Base-by-base conservation (phyloP, 2,888 invertebrate genomes). In the Drosophila neutralis region DNA sequence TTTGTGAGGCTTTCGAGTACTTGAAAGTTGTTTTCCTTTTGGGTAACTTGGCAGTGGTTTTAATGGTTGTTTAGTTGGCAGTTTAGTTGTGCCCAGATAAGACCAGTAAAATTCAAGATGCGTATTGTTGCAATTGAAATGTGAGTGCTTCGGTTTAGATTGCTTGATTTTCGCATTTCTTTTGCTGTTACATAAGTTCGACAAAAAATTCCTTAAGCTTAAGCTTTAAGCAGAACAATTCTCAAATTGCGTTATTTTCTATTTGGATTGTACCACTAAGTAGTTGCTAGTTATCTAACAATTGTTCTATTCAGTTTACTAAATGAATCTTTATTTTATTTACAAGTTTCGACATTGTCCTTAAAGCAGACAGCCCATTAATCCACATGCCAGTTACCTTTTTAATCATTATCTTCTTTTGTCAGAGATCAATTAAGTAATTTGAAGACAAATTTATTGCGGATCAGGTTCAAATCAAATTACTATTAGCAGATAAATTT, bases 11-110 rank as follows among this genome's bases (percentile, higher is more conserved):
- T 83, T 80, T 76, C 59, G 74, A 85, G 76, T 89, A 81, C 83
- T 84, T 49, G 72, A 83, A 86, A 90, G 78, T 85, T 78, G 69
- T 75, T 80, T 87, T 75, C 62, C 60, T 72, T 71, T 74, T 69
- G 64, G 67, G 69, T 62, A 69, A 73, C 52, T 76, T 89, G 81
- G 66, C 89, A 89, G 69, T 59, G 83, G 73, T 83, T 87, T 83
- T 89, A 89, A 83, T 89, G 87, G 78, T 67, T 83, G 69, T 80
- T 86, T 77, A 70, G 87, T 83, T 86, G 87, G 64, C 80, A 88
- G 82, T 87, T 87, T 78, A 82, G 70, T 64, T 69, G 62, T 60
- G 45, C 63, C 65, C 57, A 82, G 78, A 73, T 78, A 82, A 78
- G 73, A 62, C 54, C 73, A 54, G 65, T 65, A 73, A 78, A 84